Base-by-base conservation (phyloP, 2,888 invertebrate genomes). In the Saturnia japonica region DNA sequence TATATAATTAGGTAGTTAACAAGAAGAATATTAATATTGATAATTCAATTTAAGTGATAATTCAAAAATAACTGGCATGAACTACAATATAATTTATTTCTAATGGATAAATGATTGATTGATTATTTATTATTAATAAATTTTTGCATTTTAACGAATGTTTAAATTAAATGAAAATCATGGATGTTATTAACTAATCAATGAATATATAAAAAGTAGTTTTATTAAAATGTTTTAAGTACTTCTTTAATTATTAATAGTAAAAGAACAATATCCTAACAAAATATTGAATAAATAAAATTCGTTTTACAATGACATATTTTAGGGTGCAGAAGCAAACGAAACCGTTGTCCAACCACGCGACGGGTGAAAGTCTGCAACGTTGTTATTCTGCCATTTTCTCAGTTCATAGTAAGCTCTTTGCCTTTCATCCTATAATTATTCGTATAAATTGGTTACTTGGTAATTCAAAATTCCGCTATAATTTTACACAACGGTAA, bases 361-460 rank as follows among this genome's bases (percentile, higher is more conserved):
- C 43, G 14, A 73, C 78, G 72, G 85, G 91, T 87, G 91, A 91
- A 92, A 92, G 91, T 91, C 82, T 80, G 84, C 88, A 82, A 87
- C 86, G 88, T 90, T 90, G 88, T 90, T 90, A 89, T 87, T 87
- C 89, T 86, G 82, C 85, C 85, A 88, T 91, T 91, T 60, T 90
- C 91, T 91, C 88, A 91, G 90, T 89, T 90, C 88, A 85, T 82
- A 75, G 77, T 74, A 74, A 62, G 60, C 64, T 70, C 62, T 74
- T 69, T 82, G 85, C 86, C 87, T 88, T 90, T 89, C 88, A 86
- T 86, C 86, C 87, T 85, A 87, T 88, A 88, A 67, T 57, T 12
- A 89, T 84, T 84, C 80, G 82, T 84, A 81, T 87, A 88, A 88
- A 88, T 87, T 84, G 85, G 83, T 84, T 85, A 80, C 83, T 78